phyloP scores from a whole-genome alignment of 2,113 vertebrate species.

The Aythya baeri region DNA sequence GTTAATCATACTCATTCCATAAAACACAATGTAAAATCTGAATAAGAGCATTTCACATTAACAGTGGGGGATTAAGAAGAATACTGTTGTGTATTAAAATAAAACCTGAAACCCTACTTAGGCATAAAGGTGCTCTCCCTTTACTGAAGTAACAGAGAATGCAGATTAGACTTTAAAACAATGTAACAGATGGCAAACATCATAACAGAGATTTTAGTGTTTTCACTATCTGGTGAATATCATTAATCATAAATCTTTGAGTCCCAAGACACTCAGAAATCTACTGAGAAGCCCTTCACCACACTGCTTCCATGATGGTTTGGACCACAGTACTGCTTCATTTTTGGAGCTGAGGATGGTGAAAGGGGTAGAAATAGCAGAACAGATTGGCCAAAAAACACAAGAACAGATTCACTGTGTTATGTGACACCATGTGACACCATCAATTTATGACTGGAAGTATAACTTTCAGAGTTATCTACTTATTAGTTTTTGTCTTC shows the following conservation, averaged over 20 bases:
- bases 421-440: neutral
- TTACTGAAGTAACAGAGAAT: neutral
- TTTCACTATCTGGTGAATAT: neutral
- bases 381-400: neutral
- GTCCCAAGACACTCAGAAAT: neutral
- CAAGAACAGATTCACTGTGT: neutral
- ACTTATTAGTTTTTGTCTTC: neutral
- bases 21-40: neutral
- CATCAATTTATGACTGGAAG: neutral
- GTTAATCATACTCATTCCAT: neutral
- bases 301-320: neutral
- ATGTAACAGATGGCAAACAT: slow-evolving; percentile 3
- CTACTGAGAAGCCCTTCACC: neutral
- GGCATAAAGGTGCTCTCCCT: neutral
- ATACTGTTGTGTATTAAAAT: neutral
- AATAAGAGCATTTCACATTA: neutral
- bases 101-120: neutral
- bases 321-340: neutral
- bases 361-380: neutral
- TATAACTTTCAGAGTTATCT: neutral
- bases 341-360: neutral
- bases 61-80: neutral
- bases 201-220: neutral
- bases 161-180: slow-evolving; percentile 1
- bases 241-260: neutral